Evolutionary conservation across 2,888 invertebrate species (phyloP).

Genomic region (Meganola albula): DNA sequence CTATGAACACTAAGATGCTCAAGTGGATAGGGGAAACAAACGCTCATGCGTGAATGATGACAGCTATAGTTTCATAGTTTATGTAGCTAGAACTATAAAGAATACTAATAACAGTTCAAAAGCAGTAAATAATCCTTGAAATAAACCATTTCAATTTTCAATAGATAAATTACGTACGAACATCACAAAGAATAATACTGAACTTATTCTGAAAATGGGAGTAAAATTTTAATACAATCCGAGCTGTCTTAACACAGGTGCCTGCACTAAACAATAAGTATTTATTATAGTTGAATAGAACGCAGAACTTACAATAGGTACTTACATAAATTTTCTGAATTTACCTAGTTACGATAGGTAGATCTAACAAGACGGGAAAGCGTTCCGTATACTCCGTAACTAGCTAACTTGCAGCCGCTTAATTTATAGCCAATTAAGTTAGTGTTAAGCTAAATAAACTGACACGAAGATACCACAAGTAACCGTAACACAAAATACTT

Average conservation of each 20-base stretch:
- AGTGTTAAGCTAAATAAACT: conserved; percentile 71
- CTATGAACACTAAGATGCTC: conserved; percentile 34
- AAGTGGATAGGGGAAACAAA: conserved; percentile 34
- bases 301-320: conserved; percentile 28
- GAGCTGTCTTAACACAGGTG: conserved; percentile 10
- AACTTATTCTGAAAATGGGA: conserved; percentile 6
- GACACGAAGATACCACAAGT: conserved; percentile 61
- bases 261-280: conserved; percentile 25
- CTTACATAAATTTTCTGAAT: conserved; percentile 36
- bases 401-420: conserved; percentile 57
- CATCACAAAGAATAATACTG: not conserved
- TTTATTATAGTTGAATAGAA: conserved; percentile 23
- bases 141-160: too few species aligned
- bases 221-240: conserved; percentile 20
- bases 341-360: conserved; percentile 41
- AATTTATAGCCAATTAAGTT: conserved; percentile 75
- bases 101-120: too few species aligned
- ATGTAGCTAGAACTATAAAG: too few species aligned
- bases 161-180: too few species aligned
- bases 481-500: conserved; percentile 53
- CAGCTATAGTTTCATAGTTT: not conserved
- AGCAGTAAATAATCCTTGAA: too few species aligned
- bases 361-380: conserved; percentile 52
- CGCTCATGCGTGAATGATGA: conserved; percentile 25
- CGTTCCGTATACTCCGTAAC: conserved; percentile 46